Conservation (phyloP, 2,113 vertebrate species). For the Azemiops feae region DNA sequence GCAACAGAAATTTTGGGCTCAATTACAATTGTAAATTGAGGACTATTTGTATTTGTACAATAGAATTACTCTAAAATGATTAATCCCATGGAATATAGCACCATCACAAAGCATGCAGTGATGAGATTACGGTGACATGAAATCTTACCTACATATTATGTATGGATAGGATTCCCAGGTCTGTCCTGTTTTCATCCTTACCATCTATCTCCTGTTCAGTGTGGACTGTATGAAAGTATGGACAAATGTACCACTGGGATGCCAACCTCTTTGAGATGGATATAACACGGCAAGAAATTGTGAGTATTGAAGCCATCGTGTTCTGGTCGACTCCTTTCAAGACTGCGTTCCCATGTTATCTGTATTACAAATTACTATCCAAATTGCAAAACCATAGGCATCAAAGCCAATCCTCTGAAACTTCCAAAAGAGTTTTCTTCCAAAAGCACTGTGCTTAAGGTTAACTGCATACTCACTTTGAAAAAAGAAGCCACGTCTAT, state of each 20-base stretch:
- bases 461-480: conserved; percentile 7
- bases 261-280: not conserved
- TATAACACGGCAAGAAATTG: not conserved
- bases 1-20: no score
- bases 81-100: not conserved
- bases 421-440: not conserved
- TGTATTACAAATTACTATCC: not conserved
- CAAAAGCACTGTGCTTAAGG: conserved; percentile 28
- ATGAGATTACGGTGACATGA: not conserved
- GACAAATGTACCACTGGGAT: not conserved
- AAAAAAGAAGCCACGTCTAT: conserved; percentile 8
- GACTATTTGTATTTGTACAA: not conserved
- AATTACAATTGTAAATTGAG: no score
- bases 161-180: not conserved
- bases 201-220: not conserved
- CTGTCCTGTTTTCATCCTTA: not conserved
- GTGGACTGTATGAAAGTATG: not conserved
- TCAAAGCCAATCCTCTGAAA: not conserved
- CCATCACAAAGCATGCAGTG: not conserved
- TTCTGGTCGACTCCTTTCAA: not conserved
- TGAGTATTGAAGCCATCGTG: not conserved
- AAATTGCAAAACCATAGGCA: not conserved
- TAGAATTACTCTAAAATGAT: not conserved
- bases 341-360: not conserved
- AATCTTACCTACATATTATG: not conserved